phyloP scores from a whole-genome alignment of 2,888 invertebrate genomes.

The Cataglyphis cursor region DNA sequence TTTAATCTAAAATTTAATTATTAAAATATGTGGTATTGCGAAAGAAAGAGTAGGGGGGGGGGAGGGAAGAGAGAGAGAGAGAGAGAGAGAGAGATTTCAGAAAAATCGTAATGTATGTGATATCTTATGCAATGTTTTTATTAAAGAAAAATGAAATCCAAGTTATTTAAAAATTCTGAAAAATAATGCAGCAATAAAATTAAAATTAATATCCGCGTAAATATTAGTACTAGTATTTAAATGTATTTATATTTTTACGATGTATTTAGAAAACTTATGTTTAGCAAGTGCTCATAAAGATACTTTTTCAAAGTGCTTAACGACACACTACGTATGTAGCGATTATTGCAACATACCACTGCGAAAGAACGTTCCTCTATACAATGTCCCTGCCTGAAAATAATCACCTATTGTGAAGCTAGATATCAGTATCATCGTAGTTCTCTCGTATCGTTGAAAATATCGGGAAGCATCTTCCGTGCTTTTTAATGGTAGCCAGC shows the following conservation, averaged over 20 bases:
- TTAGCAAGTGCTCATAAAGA: background rate
- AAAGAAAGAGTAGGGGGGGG: too few relatives aligned
- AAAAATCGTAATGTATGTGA: too few relatives aligned
- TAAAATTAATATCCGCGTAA: background rate
- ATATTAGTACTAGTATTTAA: background rate
- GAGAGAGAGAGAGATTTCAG: too few relatives aligned
- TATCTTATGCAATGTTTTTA: too few relatives aligned
- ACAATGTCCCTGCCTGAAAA: conserved; percentile 26
- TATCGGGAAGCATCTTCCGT: background rate
- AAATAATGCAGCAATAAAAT: background rate
- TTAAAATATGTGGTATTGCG: too few relatives aligned
- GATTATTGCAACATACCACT: background rate
- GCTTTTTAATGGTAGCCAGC: conserved; percentile 27
- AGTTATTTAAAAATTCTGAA: background rate
- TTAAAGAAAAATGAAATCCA: background rate
- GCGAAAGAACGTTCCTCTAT: conserved; percentile 26
- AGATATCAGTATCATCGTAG: conserved; percentile 38
- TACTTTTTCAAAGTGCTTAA: background rate
- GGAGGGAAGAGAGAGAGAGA: too few relatives aligned
- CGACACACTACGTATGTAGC: background rate
- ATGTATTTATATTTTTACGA: background rate
- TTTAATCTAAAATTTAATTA: too few relatives aligned
- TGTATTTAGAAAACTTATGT: background rate
- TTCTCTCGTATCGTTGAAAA: conserved; percentile 30
- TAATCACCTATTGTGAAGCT: conserved; percentile 49